These are phyloP conservation scores for Sycobia sp. DNA, from an alignment of 1,140 invertebrate genomes.

Conservation along the genomic window DNA sequence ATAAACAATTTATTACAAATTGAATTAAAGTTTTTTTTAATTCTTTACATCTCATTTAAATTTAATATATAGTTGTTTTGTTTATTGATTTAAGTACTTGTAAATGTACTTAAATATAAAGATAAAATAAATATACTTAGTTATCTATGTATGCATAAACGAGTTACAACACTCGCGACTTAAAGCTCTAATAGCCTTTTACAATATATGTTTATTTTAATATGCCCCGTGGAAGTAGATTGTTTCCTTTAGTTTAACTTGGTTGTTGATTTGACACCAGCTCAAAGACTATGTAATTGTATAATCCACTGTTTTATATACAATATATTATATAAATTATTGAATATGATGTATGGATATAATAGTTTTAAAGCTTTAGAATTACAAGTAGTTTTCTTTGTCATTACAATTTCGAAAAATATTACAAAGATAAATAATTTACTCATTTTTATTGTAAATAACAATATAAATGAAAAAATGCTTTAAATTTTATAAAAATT, in stretches of 20 bases:
- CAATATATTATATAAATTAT: too few relatives aligned
- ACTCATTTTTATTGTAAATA: too few relatives aligned
- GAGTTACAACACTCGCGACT: conserved; percentile 29
- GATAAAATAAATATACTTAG: conserved; percentile 16
- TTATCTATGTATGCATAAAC: conserved; percentile 42
- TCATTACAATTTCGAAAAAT: too few relatives aligned
- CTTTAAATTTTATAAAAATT: background rate
- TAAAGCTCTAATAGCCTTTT: conserved; percentile 48
- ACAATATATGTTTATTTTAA: conserved; percentile 48
- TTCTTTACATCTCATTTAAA: conserved; percentile 15
- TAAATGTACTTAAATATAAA: background rate
- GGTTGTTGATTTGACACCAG: too few relatives aligned
- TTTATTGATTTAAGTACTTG: conserved; percentile 41
- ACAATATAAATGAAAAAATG: background rate
- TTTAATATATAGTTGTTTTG: too few relatives aligned
- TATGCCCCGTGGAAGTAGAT: conserved; percentile 52
- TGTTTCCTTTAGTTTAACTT: too few relatives aligned
- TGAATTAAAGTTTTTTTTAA: conserved; percentile 1
- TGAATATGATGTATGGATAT: too few relatives aligned
- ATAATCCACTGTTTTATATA: too few relatives aligned
- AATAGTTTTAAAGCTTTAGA: too few relatives aligned
- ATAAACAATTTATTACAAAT: conserved; percentile 18
- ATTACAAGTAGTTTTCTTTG: too few relatives aligned
- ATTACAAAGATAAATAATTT: too few relatives aligned
- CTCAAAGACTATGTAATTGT: too few relatives aligned